Evolutionary conservation across 2,797 vertebrate genomes (phyloP), one percentile per base, ranked within the genome.

Genomic region (Peromyscus eremicus): DNA sequence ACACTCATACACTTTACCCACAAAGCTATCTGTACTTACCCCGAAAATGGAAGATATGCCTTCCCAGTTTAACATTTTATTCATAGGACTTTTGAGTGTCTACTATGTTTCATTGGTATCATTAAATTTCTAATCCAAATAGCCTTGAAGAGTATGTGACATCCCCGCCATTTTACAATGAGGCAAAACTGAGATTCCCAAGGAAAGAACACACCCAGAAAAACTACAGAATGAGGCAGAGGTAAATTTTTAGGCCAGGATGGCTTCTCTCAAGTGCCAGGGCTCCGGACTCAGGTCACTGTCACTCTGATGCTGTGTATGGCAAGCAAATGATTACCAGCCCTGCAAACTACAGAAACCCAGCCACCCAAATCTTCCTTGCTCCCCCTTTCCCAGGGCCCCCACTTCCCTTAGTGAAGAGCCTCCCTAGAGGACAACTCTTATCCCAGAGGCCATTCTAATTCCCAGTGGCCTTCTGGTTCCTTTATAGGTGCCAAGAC

Each of bases 401-500:
- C 8, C 27, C 3, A 2, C 68, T 9, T 62, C 12, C 64, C 7
- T 34, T n/a, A 73, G 52, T 88, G 27, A 89, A 1, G 29, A 6
- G n/a, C 29, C 52, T 57, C 70, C 76, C 89, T 8, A 4, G 66
- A 96, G 60, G 70, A 86, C n/a, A 55, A 52, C 64, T 89, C n/a
- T 68, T 62, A 84, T 81, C 49, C 64, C 13, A 43, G 75, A 95
- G 27, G 43, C 89, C 32, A 43, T 85, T 87, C 55, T 52, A 49
- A 23, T 92, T 92, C 88, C 93, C 37, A 0, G 32, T 0, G 5
- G 92, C 79, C 91, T 91, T 95, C 75, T 91, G 83, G 32, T 68
- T 97, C 86, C 70, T 88, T 5, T 0, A 0, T 32, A 62, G 94
- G 92, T 84, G 90, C 92, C 82, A 85, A 96, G 83, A 43, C 89